Conservation (phyloP, 92 coral and sea anemone genomes). For the Ricordea florida region DNA sequence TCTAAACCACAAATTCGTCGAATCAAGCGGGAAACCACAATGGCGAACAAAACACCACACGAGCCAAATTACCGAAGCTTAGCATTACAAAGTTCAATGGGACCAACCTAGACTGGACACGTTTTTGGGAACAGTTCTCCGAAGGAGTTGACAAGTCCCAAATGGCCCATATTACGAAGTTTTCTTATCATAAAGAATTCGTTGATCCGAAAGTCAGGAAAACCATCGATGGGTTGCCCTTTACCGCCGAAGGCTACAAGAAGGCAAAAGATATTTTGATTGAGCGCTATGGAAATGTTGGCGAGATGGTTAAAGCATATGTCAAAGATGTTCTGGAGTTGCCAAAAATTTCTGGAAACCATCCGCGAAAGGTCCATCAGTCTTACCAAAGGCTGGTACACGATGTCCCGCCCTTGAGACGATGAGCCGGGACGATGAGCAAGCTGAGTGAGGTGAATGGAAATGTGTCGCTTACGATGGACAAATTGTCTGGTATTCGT, state of each 20-base stretch:
- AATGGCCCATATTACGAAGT: slow-evolving; percentile 25
- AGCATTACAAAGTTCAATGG: slow-evolving; percentile 36
- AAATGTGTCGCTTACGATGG: slow-evolving; percentile 47
- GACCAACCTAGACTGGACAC: slow-evolving; percentile 10
- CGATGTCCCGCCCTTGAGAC: slow-evolving; percentile 14
- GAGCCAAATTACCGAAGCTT: slow-evolving; percentile 39
- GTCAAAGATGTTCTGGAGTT: slow-evolving; percentile 46
- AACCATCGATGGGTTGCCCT: slow-evolving; percentile 29
- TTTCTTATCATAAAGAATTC: slow-evolving; percentile 16
- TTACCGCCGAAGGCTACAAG: slow-evolving; percentile 21
- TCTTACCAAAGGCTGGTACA: slow-evolving; percentile 23
- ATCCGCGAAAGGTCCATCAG: slow-evolving; percentile 27
- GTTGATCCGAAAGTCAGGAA: slow-evolving; percentile 4
- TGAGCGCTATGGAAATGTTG: slow-evolving; percentile 15
- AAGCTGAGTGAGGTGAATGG: slow-evolving; percentile 19
- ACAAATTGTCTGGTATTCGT: too few species aligned
- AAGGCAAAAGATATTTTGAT: slow-evolving; percentile 19
- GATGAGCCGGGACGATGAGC: too few species aligned
- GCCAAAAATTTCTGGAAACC: slow-evolving; percentile 23
- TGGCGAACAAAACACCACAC: background rate
- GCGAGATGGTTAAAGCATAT: slow-evolving; percentile 32
- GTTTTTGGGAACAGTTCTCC: slow-evolving; percentile 31
- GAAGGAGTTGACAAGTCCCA: slow-evolving; percentile 31
- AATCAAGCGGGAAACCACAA: background rate
- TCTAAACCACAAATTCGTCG: background rate